These are phyloP conservation scores for Chrysolina oricalcia DNA, from an alignment of 2,888 invertebrate species.

Conservation along the genomic window DNA sequence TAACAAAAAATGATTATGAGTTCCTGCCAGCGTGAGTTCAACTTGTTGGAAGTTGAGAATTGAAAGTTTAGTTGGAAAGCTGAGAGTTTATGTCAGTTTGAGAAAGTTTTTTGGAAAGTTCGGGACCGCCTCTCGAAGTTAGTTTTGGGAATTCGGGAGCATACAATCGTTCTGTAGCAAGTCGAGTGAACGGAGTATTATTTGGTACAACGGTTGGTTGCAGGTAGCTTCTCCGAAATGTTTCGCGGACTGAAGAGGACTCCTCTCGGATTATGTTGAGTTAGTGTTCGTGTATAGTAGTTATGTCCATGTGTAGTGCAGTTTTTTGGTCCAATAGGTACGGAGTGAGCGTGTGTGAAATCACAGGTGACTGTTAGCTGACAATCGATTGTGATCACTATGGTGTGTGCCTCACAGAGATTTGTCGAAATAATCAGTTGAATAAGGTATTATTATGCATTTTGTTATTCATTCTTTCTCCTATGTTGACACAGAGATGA, in stretches of 20 bases:
- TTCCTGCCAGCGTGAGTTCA: constrained; percentile 8
- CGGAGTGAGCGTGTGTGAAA: too few relatives aligned
- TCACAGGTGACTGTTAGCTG: too few relatives aligned
- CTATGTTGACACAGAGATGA: too few relatives aligned
- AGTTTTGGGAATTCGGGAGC: constrained; percentile 63
- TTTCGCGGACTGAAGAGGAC: background rate
- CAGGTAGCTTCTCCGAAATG: constrained; percentile 12
- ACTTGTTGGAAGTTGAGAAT: constrained; percentile 50
- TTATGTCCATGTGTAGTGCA: too few relatives aligned
- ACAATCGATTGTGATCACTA: too few relatives aligned
- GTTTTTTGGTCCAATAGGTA: too few relatives aligned
- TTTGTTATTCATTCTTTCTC: too few relatives aligned
- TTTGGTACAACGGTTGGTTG: constrained; percentile 16
- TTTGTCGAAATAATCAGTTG: too few relatives aligned
- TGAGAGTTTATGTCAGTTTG: constrained; percentile 70
- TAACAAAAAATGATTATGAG: constrained; percentile 18
- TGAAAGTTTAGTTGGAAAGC: constrained; percentile 54
- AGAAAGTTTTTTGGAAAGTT: constrained; percentile 67
- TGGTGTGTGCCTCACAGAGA: too few relatives aligned
- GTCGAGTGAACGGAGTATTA: constrained; percentile 39
- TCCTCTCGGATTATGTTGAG: background rate
- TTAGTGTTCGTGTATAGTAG: constrained; percentile 2
- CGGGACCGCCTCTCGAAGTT: constrained; percentile 67
- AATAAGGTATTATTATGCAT: too few relatives aligned
- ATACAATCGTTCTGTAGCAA: constrained; percentile 59